Evolutionary conservation across 2,888 invertebrate species (phyloP).

Genomic region (Euproctis similis): DNA sequence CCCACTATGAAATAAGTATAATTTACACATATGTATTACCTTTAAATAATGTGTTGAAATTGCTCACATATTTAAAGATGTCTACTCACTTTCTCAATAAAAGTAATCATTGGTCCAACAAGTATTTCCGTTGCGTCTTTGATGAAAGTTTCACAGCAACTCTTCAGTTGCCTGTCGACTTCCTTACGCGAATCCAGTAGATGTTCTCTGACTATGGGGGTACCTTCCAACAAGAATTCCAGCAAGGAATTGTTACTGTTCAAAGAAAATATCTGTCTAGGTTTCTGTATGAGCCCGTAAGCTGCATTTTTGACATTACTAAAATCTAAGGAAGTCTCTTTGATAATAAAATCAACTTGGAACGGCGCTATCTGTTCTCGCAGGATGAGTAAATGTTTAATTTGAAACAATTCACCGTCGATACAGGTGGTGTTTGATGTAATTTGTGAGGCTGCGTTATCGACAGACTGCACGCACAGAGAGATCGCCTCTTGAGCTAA

Average conservation of each 20-base stretch:
- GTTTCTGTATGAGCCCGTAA: slow-evolving; percentile 82
- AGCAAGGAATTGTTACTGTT: slow-evolving; percentile 92
- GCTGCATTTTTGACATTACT: slow-evolving; percentile 93
- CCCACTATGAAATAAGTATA: too few relatives aligned
- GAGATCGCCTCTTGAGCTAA: slow-evolving; percentile 96
- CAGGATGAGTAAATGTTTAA: slow-evolving; percentile 96
- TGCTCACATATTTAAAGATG: neutral
- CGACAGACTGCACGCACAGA: slow-evolving; percentile 92
- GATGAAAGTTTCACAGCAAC: slow-evolving; percentile 92
- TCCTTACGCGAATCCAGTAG: slow-evolving; percentile 96
- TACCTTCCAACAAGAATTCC: slow-evolving; percentile 94
- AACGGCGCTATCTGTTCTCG: slow-evolving; percentile 99
- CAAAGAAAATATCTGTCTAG: slow-evolving; percentile 89
- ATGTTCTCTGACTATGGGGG: slow-evolving; percentile 94
- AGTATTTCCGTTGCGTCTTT: slow-evolving; percentile 84
- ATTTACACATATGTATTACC: too few relatives aligned
- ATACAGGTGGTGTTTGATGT: slow-evolving; percentile 83
- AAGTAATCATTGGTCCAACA: slow-evolving; percentile 82
- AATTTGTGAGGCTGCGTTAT: slow-evolving; percentile 87
- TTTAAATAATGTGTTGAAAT: neutral
- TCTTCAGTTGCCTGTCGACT: slow-evolving; percentile 94
- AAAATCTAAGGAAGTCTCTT: slow-evolving; percentile 95
- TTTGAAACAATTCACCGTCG: slow-evolving; percentile 98
- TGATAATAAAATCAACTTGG: slow-evolving; percentile 94
- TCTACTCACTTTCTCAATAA: slow-evolving; percentile 81